Conservation (phyloP, 2,113 vertebrate genomes). For the Neomonachus schauinslandi region DNA sequence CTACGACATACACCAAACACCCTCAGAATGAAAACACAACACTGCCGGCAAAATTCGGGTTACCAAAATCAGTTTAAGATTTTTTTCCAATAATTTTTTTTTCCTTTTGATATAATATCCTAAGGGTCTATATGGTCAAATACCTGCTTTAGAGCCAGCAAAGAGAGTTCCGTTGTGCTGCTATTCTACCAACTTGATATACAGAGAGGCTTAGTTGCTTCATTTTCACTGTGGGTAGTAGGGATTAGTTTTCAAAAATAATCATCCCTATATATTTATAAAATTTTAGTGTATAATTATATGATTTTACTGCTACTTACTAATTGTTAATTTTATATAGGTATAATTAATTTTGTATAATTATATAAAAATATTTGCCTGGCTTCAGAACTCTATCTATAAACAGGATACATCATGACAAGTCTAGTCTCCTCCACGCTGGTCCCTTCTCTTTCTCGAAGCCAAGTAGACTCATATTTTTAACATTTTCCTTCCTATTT, state of each 20-base stretch:
- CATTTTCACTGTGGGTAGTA: background rate
- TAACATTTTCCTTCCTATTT: background rate
- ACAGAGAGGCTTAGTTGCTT: background rate
- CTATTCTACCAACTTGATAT: background rate
- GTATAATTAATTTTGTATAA: slow-evolving; percentile 44
- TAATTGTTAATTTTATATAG: slow-evolving; percentile 20
- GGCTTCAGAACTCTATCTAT: background rate
- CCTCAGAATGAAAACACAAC: background rate
- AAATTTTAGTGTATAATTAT: slow-evolving; percentile 42
- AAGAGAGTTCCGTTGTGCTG: background rate
- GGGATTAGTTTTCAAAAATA: background rate
- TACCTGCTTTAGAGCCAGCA: background rate
- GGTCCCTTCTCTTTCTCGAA: background rate
- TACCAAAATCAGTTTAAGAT: background rate
- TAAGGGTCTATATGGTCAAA: background rate
- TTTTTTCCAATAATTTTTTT: background rate
- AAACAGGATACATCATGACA: background rate
- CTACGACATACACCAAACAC: too few species aligned
- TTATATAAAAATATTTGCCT: slow-evolving; percentile 31
- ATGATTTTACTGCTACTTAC: slow-evolving; percentile 28
- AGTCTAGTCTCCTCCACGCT: background rate
- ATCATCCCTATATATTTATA: background rate
- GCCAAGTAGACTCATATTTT: background rate
- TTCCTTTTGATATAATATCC: background rate
- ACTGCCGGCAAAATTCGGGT: background rate